Conservation (phyloP, 2,888 invertebrate species). For the Pristionchus arcanus region DNA sequence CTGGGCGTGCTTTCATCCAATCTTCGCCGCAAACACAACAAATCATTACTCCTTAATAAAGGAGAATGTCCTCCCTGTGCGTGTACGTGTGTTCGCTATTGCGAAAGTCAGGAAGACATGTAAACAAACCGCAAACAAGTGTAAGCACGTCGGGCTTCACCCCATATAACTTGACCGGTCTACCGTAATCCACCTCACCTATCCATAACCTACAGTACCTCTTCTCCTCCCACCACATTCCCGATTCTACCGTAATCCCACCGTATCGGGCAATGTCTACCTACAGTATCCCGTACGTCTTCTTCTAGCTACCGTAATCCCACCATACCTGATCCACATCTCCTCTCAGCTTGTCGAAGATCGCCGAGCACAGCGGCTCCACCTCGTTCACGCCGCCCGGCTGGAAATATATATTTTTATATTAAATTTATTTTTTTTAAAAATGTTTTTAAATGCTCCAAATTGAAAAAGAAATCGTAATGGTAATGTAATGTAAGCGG, state of each 20-base stretch:
- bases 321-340: conserved; percentile 91
- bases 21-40: too few species aligned
- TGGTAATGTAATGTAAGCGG: too few species aligned
- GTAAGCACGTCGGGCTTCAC: too few species aligned
- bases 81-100: too few species aligned
- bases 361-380: conserved; percentile 83
- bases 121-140: too few species aligned
- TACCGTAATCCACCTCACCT: conserved; percentile 80
- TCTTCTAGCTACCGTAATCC: not conserved
- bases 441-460: too few species aligned
- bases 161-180: too few species aligned
- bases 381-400: not conserved
- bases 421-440: too few species aligned
- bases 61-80: too few species aligned
- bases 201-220: conserved; percentile 84
- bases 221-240: not conserved
- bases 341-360: conserved; percentile 90
- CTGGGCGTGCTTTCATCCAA: not conserved
- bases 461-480: too few species aligned
- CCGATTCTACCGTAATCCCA: not conserved
- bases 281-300: not conserved
- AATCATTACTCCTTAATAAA: too few species aligned
- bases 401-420: not conserved
- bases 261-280: not conserved
- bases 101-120: too few species aligned